phyloP scores from a whole-genome alignment of 2,797 vertebrate genomes.

The Phrynocephalus forsythii region DNA sequence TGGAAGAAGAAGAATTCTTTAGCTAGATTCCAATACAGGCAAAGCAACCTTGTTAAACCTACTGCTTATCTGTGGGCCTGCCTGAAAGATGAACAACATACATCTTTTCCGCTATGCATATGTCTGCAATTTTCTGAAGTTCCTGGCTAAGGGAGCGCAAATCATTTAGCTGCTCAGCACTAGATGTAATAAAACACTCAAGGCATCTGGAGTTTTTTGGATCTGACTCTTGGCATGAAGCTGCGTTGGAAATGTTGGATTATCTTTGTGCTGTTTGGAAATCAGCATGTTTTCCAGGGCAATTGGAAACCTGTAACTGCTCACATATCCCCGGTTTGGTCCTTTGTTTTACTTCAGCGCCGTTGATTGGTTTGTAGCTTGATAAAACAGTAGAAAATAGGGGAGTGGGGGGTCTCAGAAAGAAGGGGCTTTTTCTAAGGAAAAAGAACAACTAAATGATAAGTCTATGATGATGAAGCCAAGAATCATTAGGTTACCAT shows the following conservation, averaged over 20 bases:
- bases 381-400: slow-evolving; percentile 54
- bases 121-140: slow-evolving; percentile 64
- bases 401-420: slow-evolving; percentile 18
- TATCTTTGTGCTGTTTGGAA: slow-evolving; percentile 68
- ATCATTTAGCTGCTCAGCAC: slow-evolving; percentile 62
- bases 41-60: slow-evolving; percentile 11
- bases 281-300: slow-evolving; percentile 68
- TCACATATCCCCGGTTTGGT: slow-evolving; percentile 68
- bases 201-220: slow-evolving; percentile 77
- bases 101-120: slow-evolving; percentile 70
- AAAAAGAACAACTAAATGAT: slow-evolving; percentile 63
- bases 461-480: slow-evolving; percentile 54
- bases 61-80: neutral
- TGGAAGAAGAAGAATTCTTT: slow-evolving; percentile 28
- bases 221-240: slow-evolving; percentile 71
- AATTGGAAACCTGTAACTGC: slow-evolving; percentile 73
- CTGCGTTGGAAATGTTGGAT: slow-evolving; percentile 68
- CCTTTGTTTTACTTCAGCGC: slow-evolving; percentile 67
- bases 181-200: slow-evolving; percentile 72
- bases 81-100: slow-evolving; percentile 54
- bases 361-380: slow-evolving; percentile 68
- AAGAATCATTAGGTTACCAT: slow-evolving; percentile 47
- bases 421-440: slow-evolving; percentile 38
- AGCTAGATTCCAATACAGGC: slow-evolving; percentile 22
- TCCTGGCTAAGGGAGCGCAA: slow-evolving; percentile 67